Evolutionary conservation across 1,140 invertebrate species (phyloP), one percentile per base, ranked within the genome.

Genomic region (Zaprionus camerounensis): DNA sequence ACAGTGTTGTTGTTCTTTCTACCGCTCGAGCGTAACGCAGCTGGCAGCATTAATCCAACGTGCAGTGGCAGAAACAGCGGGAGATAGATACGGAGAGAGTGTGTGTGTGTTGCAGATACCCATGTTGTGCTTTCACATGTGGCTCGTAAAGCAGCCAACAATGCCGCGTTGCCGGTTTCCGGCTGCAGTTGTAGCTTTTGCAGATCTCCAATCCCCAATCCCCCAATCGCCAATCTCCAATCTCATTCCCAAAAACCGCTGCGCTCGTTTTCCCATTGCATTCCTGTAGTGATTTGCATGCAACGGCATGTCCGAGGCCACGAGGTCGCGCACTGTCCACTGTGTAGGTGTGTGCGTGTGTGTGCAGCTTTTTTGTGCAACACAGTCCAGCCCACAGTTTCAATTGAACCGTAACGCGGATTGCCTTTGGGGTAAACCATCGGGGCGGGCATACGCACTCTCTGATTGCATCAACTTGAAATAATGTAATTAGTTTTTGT

Each of bases 401-500:
- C 83, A 88, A 88, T 87, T 88, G 84, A 88, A 87, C 81, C 84
- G 81, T 84, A 84, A 81, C 84, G 66, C 71, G 75, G 24, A 81
- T 81, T 71, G 78, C 79, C 84, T 65, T 59, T 71, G 71, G 84
- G 74, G 73, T 71, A 57, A 61, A 58, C 82, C 71, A 34, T 55
- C 11, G n/a, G 56, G 9, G 17, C 51, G 26, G 51, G 34, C 36
- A 49, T 31, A 87, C 84, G 84, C 84, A 88, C 83, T 80, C 84
- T 75, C 81, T 88, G 84, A 87, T 87, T 87, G 84, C 84, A 81
- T 88, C 84, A 87, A 88, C 81, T 88, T 88, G 81, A 81, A 88
- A 87, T 88, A 87, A 87, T 88, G 84, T 88, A 87, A 87, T 87
- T 87, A 87, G 84, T 87, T 87, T 87, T 87, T 84, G 85, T 70